Evolutionary conservation across 2,113 vertebrate species (phyloP).

Genomic region (Pardalotus punctatus): DNA sequence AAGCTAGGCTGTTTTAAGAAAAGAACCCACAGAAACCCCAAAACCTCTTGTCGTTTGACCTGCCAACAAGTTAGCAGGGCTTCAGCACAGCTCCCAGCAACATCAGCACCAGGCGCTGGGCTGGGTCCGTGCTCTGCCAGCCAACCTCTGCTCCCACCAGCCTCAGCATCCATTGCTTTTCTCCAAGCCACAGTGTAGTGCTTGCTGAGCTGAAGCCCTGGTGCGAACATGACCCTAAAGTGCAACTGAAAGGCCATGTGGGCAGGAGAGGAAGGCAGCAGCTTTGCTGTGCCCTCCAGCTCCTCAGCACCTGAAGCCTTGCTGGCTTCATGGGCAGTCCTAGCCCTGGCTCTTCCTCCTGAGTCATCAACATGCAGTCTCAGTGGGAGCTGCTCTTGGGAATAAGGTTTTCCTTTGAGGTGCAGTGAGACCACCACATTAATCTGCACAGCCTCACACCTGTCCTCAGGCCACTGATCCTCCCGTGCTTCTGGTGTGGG

Average conservation of each 20-base stretch:
- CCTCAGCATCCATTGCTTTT: neutral
- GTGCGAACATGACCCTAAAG: neutral
- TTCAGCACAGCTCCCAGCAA: neutral
- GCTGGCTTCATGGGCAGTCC: neutral
- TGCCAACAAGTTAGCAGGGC: neutral
- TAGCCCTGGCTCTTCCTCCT: neutral
- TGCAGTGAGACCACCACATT: neutral
- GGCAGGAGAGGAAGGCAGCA: neutral
- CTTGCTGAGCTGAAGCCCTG: neutral
- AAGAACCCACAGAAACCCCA: neutral
- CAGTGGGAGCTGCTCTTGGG: accelerated
- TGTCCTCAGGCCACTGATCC: neutral
- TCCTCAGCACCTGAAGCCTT: neutral
- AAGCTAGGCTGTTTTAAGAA: constrained; percentile 16
- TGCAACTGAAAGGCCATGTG: accelerated
- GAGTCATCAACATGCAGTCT: neutral
- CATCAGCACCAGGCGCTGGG: neutral
- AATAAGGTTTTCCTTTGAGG: neutral
- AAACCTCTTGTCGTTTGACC: constrained; percentile 11
- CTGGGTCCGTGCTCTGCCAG: neutral
- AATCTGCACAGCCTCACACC: neutral
- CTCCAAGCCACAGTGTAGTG: neutral
- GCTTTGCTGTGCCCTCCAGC: neutral
- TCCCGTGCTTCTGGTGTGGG: neutral
- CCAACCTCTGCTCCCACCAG: neutral